phyloP scores from a whole-genome alignment of 2,797 vertebrate species.

The Rachycentron canadum region DNA sequence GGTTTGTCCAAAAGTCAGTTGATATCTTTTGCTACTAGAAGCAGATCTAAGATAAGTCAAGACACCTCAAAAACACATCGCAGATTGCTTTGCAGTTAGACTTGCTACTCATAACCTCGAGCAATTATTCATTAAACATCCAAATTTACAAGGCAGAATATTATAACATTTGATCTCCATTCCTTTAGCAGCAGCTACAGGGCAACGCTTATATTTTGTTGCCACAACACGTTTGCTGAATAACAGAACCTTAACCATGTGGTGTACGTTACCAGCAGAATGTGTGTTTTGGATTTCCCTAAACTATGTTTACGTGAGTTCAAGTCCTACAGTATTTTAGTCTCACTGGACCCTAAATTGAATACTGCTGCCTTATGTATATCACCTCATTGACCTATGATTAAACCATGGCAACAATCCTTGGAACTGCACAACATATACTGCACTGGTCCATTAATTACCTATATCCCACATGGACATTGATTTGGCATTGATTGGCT shows the following conservation, averaged over 20 bases:
- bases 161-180: too few relatives aligned
- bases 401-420: conserved; percentile 3
- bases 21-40: background rate
- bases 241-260: too few relatives aligned
- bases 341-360: conserved; percentile 7
- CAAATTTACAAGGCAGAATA: too few relatives aligned
- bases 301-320: too few relatives aligned
- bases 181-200: too few relatives aligned
- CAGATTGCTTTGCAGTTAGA: background rate
- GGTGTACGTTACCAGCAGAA: too few relatives aligned
- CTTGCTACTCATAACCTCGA: background rate
- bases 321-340: conserved; percentile 3
- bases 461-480: conserved; percentile 29
- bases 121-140: background rate
- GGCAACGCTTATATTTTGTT: background rate
- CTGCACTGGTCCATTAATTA: conserved; percentile 50
- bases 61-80: background rate
- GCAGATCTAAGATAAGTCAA: background rate
- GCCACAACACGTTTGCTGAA: too few relatives aligned
- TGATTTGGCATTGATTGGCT: conserved; percentile 42
- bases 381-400: conserved; percentile 21
- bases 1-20: too few relatives aligned
- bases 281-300: too few relatives aligned
- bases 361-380: background rate
- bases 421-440: conserved; percentile 4